These are phyloP conservation scores for Synodontis membranacea DNA, from an alignment of 2,113 vertebrate species.

Conservation along the genomic window DNA sequence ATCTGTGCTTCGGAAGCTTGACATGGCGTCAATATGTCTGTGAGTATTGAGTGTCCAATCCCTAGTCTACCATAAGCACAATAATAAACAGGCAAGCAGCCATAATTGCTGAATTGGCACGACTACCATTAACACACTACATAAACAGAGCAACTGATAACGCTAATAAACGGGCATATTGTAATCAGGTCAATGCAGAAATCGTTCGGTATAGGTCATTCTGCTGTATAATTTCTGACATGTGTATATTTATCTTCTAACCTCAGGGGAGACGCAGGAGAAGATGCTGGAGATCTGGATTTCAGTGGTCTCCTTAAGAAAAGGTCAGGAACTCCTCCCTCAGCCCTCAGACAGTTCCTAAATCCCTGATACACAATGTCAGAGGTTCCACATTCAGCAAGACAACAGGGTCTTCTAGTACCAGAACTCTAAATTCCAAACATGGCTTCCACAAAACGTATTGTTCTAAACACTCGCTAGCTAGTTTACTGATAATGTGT, in stretches of 20 bases:
- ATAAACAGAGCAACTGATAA: too few relatives aligned
- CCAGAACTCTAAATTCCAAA: background rate
- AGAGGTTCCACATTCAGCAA: background rate
- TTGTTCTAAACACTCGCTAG: too few relatives aligned
- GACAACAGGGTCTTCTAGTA: background rate
- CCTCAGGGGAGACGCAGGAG: conserved; percentile 73
- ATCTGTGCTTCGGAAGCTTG: too few relatives aligned
- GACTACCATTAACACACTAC: too few relatives aligned
- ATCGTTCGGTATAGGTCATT: background rate
- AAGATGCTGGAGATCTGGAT: conserved; percentile 83
- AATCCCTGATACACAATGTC: background rate
- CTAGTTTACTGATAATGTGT: too few relatives aligned
- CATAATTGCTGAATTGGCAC: too few relatives aligned
- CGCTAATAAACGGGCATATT: background rate
- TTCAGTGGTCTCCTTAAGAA: conserved; percentile 89
- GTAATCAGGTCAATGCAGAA: too few relatives aligned
- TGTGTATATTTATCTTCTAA: background rate
- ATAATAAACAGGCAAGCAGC: too few relatives aligned
- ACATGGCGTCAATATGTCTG: too few relatives aligned
- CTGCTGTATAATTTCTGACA: background rate
- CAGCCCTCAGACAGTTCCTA: background rate
- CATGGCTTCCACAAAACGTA: too few relatives aligned
- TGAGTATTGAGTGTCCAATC: too few relatives aligned
- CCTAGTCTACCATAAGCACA: too few relatives aligned
- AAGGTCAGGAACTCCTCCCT: conserved; percentile 68